These are phyloP conservation scores for Ladona fulva DNA, from an alignment of 1,140 invertebrate genomes.

Conservation along the genomic window DNA sequence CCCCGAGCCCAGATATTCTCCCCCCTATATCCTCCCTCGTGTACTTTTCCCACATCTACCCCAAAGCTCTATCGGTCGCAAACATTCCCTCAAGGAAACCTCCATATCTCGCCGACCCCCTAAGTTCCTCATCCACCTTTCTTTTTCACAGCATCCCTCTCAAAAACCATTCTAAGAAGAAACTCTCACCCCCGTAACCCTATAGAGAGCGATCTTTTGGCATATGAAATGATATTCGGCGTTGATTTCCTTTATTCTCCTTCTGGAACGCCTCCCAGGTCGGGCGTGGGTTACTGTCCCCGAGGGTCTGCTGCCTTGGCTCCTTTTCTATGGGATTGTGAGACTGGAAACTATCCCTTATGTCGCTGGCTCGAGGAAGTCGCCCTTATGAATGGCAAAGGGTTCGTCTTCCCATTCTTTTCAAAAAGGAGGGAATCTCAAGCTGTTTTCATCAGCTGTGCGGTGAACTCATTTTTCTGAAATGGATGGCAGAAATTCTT, in stretches of 20 bases:
- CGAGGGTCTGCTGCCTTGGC: neutral
- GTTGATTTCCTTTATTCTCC: neutral
- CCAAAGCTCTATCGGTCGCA: neutral
- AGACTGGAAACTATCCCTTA: constrained; percentile 6
- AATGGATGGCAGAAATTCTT: neutral
- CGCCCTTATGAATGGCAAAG: neutral
- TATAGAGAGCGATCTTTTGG: no score
- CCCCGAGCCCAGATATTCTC: neutral
- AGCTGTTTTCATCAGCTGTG: neutral
- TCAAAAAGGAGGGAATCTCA: neutral
- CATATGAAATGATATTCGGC: neutral
- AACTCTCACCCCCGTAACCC: neutral
- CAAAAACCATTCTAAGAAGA: neutral
- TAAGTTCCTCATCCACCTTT: neutral
- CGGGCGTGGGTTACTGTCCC: neutral
- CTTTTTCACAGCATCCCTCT: no score
- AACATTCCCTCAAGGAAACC: neutral
- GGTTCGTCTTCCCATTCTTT: neutral
- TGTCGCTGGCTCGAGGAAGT: neutral
- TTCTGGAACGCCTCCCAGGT: neutral
- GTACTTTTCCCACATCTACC: neutral
- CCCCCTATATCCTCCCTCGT: neutral
- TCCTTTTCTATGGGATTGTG: neutral
- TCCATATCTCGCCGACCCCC: neutral
- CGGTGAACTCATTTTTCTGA: neutral